Conservation (phyloP, 2,797 vertebrate genomes). For the Coregonus suidteri region DNA sequence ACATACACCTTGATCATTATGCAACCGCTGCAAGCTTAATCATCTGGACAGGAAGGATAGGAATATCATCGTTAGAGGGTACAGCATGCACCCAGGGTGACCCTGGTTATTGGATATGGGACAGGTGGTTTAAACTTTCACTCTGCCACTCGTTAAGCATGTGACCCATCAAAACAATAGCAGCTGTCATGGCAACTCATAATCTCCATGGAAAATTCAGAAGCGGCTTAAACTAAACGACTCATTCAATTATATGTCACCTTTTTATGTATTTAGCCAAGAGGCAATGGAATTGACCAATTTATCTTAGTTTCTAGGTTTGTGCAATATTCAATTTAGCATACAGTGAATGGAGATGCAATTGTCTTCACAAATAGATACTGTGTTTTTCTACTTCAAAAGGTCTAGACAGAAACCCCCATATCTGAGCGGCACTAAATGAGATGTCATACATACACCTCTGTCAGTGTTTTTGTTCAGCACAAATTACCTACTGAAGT, state of each 20-base stretch:
- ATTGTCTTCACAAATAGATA: neutral
- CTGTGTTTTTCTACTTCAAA: neutral
- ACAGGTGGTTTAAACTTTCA: constrained; percentile 37
- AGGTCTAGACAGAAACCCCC: neutral
- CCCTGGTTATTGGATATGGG: constrained; percentile 26
- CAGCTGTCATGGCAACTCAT: constrained; percentile 46
- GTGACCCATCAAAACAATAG: constrained; percentile 34
- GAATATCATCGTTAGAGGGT: constrained; percentile 46
- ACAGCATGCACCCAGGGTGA: constrained; percentile 24
- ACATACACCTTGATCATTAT: constrained; percentile 23
- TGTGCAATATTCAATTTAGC: neutral
- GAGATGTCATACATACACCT: neutral
- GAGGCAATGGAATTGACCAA: neutral
- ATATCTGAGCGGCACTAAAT: neutral
- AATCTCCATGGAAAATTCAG: constrained; percentile 33
- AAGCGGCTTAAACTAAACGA: constrained; percentile 12
- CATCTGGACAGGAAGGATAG: constrained; percentile 22
- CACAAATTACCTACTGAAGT: neutral
- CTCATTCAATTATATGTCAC: neutral
- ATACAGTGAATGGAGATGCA: neutral
- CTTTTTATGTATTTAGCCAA: neutral
- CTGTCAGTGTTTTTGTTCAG: neutral
- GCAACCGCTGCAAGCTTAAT: constrained; percentile 41
- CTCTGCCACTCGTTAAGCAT: constrained; percentile 7
- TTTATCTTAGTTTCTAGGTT: neutral